Percentiles rank a stretch among this genome's conserved stretches.
Conservation (phyloP, 2,888 invertebrate genomes). For the Odontocolon sp. region DNA sequence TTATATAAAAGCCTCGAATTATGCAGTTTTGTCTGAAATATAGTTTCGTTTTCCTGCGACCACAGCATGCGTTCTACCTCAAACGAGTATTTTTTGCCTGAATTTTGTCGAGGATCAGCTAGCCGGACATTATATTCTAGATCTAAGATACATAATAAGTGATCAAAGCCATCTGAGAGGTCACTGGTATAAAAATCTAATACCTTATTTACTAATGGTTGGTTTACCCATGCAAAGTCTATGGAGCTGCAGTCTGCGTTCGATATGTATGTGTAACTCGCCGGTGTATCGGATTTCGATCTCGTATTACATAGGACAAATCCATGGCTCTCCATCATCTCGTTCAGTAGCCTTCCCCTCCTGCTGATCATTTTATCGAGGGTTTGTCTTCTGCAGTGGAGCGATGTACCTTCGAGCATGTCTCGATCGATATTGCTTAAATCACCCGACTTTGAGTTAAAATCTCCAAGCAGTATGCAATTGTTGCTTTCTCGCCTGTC, state of each 20-base stretch:
- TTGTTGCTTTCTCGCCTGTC: neutral
- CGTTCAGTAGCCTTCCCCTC: neutral
- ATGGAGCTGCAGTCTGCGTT: neutral
- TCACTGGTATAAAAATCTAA: neutral
- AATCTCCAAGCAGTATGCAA: conserved; percentile 1
- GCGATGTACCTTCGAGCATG: neutral
- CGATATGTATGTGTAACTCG: neutral
- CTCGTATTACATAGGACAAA: neutral
- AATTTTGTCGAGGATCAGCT: neutral
- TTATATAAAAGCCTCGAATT: neutral
- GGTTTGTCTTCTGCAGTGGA: neutral
- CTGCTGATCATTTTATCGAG: neutral
- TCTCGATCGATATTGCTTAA: neutral
- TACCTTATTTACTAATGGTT: neutral
- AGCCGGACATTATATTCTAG: neutral
- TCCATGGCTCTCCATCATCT: neutral
- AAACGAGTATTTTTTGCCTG: neutral
- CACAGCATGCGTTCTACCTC: neutral
- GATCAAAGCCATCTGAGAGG: neutral
- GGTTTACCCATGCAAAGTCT: neutral
- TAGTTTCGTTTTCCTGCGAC: neutral
- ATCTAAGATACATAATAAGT: neutral
- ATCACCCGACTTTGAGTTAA: neutral
- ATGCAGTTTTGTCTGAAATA: neutral
- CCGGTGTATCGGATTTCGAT: neutral